Evolutionary conservation across 2,888 invertebrate species (phyloP).

Genomic region (Agonopterix subpropinquella): DNA sequence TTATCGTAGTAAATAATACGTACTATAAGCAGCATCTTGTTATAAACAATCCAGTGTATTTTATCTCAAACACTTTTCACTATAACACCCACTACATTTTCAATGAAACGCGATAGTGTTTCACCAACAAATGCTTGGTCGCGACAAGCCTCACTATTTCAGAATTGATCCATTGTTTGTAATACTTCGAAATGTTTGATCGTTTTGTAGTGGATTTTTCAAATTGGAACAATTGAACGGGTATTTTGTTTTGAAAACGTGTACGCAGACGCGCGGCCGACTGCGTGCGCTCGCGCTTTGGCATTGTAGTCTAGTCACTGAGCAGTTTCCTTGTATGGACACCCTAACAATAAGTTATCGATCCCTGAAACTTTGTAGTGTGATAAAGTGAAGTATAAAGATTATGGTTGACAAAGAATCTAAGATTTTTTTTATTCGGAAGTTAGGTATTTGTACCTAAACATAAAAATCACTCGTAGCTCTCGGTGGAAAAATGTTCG

Average conservation of each 20-base stretch:
- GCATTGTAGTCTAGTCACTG: no score
- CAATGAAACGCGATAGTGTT: conserved; percentile 29
- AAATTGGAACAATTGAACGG: conserved; percentile 60
- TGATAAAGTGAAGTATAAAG: no score
- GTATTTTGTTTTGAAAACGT: conserved; percentile 67
- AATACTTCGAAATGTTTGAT: conserved; percentile 57
- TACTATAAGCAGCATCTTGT: conserved; percentile 44
- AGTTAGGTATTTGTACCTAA: no score
- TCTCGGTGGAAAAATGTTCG: no score
- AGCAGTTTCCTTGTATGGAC: no score
- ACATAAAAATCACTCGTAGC: no score
- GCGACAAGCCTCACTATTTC: conserved; percentile 31
- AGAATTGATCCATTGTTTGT: conserved; percentile 51
- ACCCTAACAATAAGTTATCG: no score
- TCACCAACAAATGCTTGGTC: conserved; percentile 26
- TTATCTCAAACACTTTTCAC: conserved; percentile 22
- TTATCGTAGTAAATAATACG: conserved; percentile 26
- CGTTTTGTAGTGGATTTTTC: conserved; percentile 64
- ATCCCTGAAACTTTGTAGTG: no score
- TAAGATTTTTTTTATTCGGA: no score
- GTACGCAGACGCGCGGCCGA: conserved; percentile 36
- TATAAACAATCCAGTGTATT: conserved; percentile 30
- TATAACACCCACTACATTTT: conserved; percentile 56
- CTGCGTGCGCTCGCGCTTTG: conserved; percentile 32
- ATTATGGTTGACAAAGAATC: no score